These are phyloP conservation scores for Odontomachus brunneus DNA, from an alignment of 1,140 invertebrate species.

Conservation along the genomic window DNA sequence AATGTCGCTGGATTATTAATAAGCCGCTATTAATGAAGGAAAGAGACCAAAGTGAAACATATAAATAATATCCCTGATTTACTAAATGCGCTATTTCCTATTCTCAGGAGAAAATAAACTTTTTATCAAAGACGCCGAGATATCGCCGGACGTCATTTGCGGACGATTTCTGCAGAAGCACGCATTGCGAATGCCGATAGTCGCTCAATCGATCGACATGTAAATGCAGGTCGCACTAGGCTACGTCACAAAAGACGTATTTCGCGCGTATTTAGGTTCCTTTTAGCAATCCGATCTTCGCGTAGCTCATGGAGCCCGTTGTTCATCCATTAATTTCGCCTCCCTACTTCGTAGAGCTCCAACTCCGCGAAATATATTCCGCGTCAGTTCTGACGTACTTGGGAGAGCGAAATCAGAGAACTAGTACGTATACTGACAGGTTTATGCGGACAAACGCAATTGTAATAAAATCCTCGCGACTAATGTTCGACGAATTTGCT, in stretches of 20 bases:
- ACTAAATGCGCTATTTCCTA: too few relatives aligned
- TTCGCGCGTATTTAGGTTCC: constrained; percentile 16
- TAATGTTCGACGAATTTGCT: constrained; percentile 14
- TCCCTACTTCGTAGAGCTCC: neutral
- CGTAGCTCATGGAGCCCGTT: constrained; percentile 15
- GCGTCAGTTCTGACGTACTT: constrained; percentile 39
- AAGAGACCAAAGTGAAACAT: too few relatives aligned
- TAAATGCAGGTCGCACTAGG: neutral
- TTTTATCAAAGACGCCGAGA: too few relatives aligned
- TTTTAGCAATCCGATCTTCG: constrained; percentile 42
- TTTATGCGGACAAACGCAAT: constrained; percentile 38
- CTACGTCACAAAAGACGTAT: neutral
- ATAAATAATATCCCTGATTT: too few relatives aligned
- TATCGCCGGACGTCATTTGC: too few relatives aligned
- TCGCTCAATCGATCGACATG: neutral
- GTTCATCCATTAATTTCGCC: constrained; percentile 49
- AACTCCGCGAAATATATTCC: constrained; percentile 40
- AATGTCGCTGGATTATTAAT: constrained; percentile 5
- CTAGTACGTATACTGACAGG: constrained; percentile 11
- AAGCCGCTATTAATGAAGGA: neutral
- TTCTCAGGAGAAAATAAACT: too few relatives aligned
- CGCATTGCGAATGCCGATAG: too few relatives aligned
- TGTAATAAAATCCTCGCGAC: constrained; percentile 48
- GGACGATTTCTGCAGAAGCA: too few relatives aligned
- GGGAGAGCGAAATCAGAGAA: constrained; percentile 42